phyloP scores from a whole-genome alignment of 2,888 invertebrate species.

The Phanerotoma sp. region DNA sequence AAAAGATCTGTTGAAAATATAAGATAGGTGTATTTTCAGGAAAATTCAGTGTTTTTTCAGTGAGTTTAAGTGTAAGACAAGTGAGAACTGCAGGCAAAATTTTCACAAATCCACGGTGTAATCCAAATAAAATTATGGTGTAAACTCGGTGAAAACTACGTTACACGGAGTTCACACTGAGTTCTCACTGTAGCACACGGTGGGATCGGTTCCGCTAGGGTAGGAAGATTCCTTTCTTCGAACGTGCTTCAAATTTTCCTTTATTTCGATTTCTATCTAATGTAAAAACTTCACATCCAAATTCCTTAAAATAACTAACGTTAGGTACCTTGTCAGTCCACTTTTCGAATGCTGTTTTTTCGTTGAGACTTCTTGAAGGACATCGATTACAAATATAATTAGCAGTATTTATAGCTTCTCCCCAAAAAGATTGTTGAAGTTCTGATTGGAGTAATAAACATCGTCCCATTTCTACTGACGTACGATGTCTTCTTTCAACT shows the following conservation, averaged over 20 bases:
- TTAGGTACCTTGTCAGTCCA: constrained; percentile 28
- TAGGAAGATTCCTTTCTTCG: constrained; percentile 26
- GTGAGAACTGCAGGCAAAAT: too few relatives aligned
- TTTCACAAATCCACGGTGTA: too few relatives aligned
- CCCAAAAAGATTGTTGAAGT: constrained; percentile 29
- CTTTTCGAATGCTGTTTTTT: constrained; percentile 20
- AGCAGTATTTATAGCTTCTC: constrained; percentile 22
- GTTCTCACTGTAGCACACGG: too few relatives aligned
- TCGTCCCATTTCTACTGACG: constrained; percentile 36
- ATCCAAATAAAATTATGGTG: too few relatives aligned
- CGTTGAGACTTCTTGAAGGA: constrained; percentile 13
- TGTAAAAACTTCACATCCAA: constrained; percentile 33
- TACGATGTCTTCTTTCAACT: constrained; percentile 34
- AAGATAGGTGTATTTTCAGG: too few relatives aligned
- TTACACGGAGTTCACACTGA: too few relatives aligned
- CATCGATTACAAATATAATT: constrained; percentile 24
- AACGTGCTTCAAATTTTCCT: constrained; percentile 28
- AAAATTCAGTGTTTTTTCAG: too few relatives aligned
- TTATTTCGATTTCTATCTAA: constrained; percentile 21
- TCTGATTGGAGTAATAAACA: constrained; percentile 33
- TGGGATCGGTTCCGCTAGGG: too few relatives aligned
- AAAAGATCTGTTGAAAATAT: too few relatives aligned
- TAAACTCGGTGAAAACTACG: too few relatives aligned
- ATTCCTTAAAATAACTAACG: constrained; percentile 32
- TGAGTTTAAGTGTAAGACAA: too few relatives aligned